Base-by-base conservation (phyloP, 2,888 invertebrate species). In the Eudemis profundana region DNA sequence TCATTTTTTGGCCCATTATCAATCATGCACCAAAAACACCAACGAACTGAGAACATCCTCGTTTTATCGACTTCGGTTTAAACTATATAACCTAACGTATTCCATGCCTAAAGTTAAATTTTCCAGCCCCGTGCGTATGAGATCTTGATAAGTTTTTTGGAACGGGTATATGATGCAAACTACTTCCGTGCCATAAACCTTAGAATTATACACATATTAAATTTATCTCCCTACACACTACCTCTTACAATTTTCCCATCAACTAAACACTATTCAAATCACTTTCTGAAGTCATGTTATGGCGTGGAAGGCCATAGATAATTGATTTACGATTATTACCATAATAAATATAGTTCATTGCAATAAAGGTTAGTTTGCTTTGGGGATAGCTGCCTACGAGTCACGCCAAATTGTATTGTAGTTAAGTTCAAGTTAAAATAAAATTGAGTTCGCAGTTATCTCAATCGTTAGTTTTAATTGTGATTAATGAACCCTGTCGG, bases 201-300 rank as follows among this genome's bases (percentile, higher is more conserved):
- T 29, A 44, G 42, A 62, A 59, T 50, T 64, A 64, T 64, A 57
- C 50, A 59, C 53, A 54, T 62, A 62, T 44, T 15, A 47, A 62
- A 23, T 40, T 27, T 57, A 64, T 64, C 64, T 44, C 44, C 4
- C 2, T 15, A 59, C 59, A 47, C 46, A 51, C 42, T n/a, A 46
- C 51, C 36, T 51, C 51, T 44, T 57, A 56, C 64, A 64, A 65
- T 65, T 65, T 65, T 65, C 65, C 65, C 53, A 60, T 46, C 65
- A 65, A 65, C 29, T 65, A 60, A 59, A 19, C 64, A 60, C 51
- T 65, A 65, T 65, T 65, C 65, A 64, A 64, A 59, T 60, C 51
- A 46, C 50, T 64, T 46, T 47, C 62, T 54, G 46, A 27, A 49
- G 49, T 40, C 56, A 47, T 33, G 60, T 51, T 65, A 65, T 65